phyloP scores from a whole-genome alignment of 2,888 invertebrate species.

The Trachelus tabidus region DNA sequence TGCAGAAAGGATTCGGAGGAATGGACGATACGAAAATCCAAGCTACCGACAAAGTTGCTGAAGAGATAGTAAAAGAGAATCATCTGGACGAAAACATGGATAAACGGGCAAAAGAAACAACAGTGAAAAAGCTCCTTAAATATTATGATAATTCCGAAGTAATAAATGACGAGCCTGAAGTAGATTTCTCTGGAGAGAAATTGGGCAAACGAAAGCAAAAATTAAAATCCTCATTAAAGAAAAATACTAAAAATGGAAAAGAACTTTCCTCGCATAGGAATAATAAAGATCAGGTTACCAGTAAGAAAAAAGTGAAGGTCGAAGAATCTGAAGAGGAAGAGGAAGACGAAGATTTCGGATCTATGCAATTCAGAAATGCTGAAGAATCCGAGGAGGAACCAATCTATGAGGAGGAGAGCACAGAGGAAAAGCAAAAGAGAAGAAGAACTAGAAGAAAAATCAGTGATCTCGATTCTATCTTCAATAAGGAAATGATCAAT shows the following conservation, averaged over 20 bases:
- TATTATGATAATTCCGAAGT: conserved; percentile 28
- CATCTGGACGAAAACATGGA: conserved; percentile 20
- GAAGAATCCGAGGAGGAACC: conserved; percentile 18
- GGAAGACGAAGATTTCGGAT: conserved; percentile 9
- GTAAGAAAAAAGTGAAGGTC: not conserved
- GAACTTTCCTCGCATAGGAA: not conserved
- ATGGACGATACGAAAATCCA: conserved; percentile 7
- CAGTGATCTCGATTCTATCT: conserved; percentile 20
- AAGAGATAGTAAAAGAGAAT: conserved; percentile 17
- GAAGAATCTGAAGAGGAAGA: conserved; percentile 9
- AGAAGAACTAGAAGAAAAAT: conserved; percentile 16
- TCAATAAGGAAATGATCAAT: conserved; percentile 50
- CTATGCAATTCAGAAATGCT: conserved; percentile 21
- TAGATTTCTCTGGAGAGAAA: not conserved
- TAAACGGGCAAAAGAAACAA: conserved; percentile 24
- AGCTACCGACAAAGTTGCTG: conserved; percentile 10
- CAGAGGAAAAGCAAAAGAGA: conserved; percentile 29
- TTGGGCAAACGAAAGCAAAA: not conserved
- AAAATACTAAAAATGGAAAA: not conserved
- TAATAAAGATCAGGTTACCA: not conserved
- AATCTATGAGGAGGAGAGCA: not conserved
- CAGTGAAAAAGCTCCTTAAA: conserved; percentile 24
- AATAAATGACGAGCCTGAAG: not conserved
- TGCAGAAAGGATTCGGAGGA: conserved; percentile 9
- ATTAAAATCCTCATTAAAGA: not conserved